Evolutionary conservation across 2,797 vertebrate species (phyloP).

Genomic region (Darevskia nairensis): DNA sequence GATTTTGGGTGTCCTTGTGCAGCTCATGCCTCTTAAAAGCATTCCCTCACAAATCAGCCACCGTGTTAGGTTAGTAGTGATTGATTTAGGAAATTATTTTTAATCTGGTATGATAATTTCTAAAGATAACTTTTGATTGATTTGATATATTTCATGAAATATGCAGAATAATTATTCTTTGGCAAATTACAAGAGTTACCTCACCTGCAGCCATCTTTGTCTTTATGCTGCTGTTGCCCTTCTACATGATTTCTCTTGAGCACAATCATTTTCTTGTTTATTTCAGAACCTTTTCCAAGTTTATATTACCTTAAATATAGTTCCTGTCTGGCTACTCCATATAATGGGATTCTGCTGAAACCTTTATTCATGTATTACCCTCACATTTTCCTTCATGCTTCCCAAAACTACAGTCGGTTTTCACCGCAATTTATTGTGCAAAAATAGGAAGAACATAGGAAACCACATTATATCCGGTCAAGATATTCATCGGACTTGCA

Average conservation of each 20-base stretch:
- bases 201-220: slow-evolving; percentile 35
- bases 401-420: too few species aligned
- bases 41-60: slow-evolving; percentile 70
- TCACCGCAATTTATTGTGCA: too few species aligned
- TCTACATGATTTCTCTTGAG: background rate
- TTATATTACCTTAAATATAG: background rate
- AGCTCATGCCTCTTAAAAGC: background rate
- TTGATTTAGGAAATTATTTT: slow-evolving; percentile 70
- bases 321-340: background rate
- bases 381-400: background rate
- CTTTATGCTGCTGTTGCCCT: background rate
- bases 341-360: background rate
- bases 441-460: too few species aligned
- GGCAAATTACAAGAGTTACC: slow-evolving; percentile 65
- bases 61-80: slow-evolving; percentile 66
- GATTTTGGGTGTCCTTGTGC: background rate
- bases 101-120: slow-evolving; percentile 72
- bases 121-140: slow-evolving; percentile 72
- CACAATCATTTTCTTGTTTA: background rate
- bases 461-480: background rate
- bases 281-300: background rate
- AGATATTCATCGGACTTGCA: background rate
- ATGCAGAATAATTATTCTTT: slow-evolving; percentile 62
- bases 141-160: slow-evolving; percentile 72
- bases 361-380: background rate